Evolutionary conservation across 2,113 vertebrate species (phyloP).

Genomic region (Seriola aureovittata): DNA sequence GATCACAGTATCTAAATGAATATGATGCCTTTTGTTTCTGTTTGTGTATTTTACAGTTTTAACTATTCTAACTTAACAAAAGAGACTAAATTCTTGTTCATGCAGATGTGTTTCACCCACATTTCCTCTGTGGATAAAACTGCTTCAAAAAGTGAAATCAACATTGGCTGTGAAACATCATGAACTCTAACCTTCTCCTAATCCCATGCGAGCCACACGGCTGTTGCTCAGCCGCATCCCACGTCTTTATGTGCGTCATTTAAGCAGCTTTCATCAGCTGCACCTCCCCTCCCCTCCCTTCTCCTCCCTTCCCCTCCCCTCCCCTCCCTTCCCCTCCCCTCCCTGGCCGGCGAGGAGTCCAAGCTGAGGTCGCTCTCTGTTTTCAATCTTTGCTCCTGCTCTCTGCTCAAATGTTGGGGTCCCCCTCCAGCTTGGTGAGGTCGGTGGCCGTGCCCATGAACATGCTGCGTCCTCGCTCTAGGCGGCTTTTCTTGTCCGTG

Average conservation of each 20-base stretch:
- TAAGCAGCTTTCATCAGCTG: conserved; percentile 62
- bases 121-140: not conserved
- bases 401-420: conserved; percentile 71
- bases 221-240: conserved; percentile 50
- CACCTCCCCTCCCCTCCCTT: not conserved
- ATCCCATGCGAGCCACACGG: conserved; percentile 49
- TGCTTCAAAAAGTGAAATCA: conserved; percentile 8
- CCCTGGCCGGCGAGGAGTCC: not conserved
- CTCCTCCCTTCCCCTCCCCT: not conserved
- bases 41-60: not conserved
- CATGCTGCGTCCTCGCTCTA: conserved; percentile 81
- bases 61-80: not conserved
- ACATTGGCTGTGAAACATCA: not conserved
- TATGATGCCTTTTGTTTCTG: not conserved
- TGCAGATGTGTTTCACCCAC: not conserved
- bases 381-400: not conserved
- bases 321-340: not conserved
- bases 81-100: not conserved
- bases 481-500: conserved; percentile 86
- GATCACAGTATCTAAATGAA: not conserved
- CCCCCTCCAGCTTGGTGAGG: conserved; percentile 75
- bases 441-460: conserved; percentile 76
- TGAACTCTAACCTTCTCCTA: conserved; percentile 56
- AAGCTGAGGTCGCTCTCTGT: not conserved
- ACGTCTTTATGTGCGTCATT: conserved; percentile 66